Conservation (phyloP, 2,113 vertebrate species). For the Oreochromis niloticus region DNA sequence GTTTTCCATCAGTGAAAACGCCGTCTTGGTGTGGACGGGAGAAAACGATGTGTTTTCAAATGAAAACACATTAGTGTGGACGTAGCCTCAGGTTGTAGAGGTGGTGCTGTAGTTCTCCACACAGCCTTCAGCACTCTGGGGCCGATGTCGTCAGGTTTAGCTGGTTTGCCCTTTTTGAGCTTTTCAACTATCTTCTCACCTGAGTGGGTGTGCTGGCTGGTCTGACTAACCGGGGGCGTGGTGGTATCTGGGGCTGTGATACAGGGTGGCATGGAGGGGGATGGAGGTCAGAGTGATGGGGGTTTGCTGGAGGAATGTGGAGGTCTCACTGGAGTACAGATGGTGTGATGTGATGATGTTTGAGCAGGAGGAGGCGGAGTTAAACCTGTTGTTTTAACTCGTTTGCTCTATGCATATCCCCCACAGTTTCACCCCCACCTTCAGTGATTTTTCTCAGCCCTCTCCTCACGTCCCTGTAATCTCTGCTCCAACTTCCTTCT, state of each 20-base stretch:
- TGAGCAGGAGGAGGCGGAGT: background rate
- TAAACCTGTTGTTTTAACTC: background rate
- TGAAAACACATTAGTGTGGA: too few species aligned
- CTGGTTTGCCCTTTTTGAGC: background rate
- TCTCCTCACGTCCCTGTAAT: accelerated
- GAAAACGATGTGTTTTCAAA: too few species aligned
- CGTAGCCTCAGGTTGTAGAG: background rate
- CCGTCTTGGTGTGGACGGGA: too few species aligned
- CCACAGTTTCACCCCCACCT: background rate
- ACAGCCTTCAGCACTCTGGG: background rate
- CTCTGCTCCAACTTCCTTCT: background rate
- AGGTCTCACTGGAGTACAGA: background rate
- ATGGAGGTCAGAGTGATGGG: background rate
- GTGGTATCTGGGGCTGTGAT: background rate
- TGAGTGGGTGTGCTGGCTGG: accelerated
- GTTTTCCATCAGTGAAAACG: too few species aligned
- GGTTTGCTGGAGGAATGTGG: accelerated
- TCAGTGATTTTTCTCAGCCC: background rate
- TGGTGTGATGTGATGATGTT: background rate
- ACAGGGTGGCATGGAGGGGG: background rate
- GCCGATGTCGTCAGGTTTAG: accelerated
- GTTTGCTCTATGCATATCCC: accelerated
- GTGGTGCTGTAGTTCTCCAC: background rate
- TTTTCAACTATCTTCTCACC: background rate
- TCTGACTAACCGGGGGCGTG: accelerated